Conservation (phyloP, 2,113 vertebrate species). For the Prolemur simus region DNA sequence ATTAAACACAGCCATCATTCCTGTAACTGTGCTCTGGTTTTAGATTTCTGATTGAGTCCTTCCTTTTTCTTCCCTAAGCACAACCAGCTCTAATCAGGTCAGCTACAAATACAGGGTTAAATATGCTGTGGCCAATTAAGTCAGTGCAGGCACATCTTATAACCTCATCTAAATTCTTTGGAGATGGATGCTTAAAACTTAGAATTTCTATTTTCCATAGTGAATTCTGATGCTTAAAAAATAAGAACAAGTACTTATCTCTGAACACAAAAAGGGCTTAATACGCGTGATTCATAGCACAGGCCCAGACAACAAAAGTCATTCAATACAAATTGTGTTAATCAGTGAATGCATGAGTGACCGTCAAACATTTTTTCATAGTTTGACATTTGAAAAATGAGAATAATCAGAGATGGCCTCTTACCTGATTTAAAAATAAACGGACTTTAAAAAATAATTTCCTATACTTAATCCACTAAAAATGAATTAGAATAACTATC, state of each 20-base stretch:
- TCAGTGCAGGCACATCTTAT: not conserved
- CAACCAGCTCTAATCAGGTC: not conserved
- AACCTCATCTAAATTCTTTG: not conserved
- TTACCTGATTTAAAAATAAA: constrained; percentile 24
- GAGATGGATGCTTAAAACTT: not conserved
- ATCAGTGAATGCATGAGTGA: not conserved
- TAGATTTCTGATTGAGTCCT: not conserved
- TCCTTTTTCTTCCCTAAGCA: not conserved
- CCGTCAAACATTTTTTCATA: not conserved
- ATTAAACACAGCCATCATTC: constrained; percentile 35
- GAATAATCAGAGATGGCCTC: not conserved
- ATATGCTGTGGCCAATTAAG: not conserved
- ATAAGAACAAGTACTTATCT: not conserved
- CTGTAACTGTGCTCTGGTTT: constrained; percentile 1
- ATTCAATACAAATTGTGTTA: not conserved
- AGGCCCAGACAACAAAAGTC: not conserved
- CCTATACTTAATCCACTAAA: not conserved
- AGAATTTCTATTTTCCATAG: not conserved
- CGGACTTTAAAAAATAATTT: not conserved
- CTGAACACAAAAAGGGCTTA: not conserved
- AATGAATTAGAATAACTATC: constrained; percentile 29
- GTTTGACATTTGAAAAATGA: constrained; percentile 27
- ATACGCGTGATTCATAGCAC: not conserved
- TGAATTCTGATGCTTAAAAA: not conserved
- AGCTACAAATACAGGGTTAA: not conserved